phyloP scores from a whole-genome alignment of 2,797 vertebrate species.

The Xiphorhynchus erythropygius region DNA sequence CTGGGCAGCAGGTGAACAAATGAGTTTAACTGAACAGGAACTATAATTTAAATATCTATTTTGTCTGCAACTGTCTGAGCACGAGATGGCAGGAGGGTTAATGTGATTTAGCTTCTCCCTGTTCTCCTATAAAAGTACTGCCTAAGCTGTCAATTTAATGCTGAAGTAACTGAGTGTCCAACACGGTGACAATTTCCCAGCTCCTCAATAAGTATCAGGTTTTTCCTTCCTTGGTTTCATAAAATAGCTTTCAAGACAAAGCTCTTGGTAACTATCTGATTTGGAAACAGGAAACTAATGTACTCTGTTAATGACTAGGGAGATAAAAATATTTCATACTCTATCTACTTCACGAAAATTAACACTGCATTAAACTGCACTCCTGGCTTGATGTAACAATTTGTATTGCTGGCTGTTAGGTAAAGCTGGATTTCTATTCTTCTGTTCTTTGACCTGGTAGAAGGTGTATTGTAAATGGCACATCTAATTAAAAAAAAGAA shows the following conservation, averaged over 20 bases:
- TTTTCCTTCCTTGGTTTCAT: neutral
- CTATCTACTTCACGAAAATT: neutral
- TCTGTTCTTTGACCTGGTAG: neutral
- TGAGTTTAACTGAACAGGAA: neutral
- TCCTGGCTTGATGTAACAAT: neutral
- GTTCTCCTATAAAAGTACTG: neutral
- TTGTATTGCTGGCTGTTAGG: neutral
- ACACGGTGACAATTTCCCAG: neutral
- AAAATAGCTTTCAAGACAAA: neutral
- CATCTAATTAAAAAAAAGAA: neutral
- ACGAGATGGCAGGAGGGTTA: neutral
- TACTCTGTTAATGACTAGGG: neutral
- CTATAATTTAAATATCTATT: neutral
- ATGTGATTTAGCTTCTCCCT: neutral
- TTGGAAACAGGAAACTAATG: constrained; percentile 9
- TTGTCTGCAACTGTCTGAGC: neutral
- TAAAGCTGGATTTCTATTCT: neutral
- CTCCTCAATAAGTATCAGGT: neutral
- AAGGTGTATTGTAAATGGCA: neutral
- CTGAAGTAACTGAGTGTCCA: neutral
- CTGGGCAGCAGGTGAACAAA: neutral
- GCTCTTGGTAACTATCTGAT: neutral
- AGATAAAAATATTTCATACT: neutral
- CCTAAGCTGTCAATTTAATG: neutral
- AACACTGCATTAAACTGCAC: neutral